Evolutionary conservation across 1,140 invertebrate species (phyloP).

Genomic region (Lethrus apterus): DNA sequence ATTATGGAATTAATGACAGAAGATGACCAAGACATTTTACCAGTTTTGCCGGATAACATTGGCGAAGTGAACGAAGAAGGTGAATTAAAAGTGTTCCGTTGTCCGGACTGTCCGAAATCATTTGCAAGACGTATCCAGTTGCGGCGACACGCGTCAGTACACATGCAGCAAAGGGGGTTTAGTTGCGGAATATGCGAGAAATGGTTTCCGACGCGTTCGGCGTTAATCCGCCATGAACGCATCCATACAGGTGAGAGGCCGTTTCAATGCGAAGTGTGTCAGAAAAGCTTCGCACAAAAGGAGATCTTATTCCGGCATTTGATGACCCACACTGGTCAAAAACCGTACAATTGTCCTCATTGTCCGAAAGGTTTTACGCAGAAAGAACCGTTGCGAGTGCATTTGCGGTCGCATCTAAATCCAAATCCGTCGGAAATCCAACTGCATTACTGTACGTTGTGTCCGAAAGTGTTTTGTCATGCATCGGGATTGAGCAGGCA

Average conservation of each 20-base stretch:
- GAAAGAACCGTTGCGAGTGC: constrained; percentile 55
- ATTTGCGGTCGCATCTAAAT: constrained; percentile 54
- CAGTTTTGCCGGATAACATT: not conserved
- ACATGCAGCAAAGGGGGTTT: constrained; percentile 52
- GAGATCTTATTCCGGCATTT: constrained; percentile 76
- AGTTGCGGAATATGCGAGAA: constrained; percentile 66
- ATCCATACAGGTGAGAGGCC: constrained; percentile 73
- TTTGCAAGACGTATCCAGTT: constrained; percentile 51
- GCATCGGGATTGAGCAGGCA: constrained; percentile 63
- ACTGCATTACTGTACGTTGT: constrained; percentile 58
- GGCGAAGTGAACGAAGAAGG: constrained; percentile 36
- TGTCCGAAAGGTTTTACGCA: constrained; percentile 70
- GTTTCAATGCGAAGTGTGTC: constrained; percentile 64
- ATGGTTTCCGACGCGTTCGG: constrained; percentile 72
- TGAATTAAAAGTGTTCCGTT: constrained; percentile 50
- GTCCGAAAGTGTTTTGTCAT: constrained; percentile 61
- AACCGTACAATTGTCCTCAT: constrained; percentile 69
- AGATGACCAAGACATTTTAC: constrained; percentile 25
- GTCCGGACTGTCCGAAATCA: constrained; percentile 51
- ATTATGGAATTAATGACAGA: constrained; percentile 43
- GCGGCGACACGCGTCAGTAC: constrained; percentile 53
- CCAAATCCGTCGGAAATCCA: constrained; percentile 50
- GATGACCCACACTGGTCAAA: constrained; percentile 77
- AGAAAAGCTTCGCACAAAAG: constrained; percentile 65
- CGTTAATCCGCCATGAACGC: constrained; percentile 67